Conservation (phyloP, 2,113 vertebrate species). For the pig (Sus scrofa) region T2T-Sscrofa CM000824.6:146574501-146575000, state of each 20-base stretch:
- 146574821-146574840: neutral
- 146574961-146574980: neutral
- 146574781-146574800: neutral
- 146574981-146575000: neutral
- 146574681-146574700: neutral
- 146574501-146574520: neutral
- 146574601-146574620: neutral
- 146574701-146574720: neutral
- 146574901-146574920: neutral
- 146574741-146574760: neutral
- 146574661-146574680: neutral
- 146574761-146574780: neutral
- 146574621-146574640: neutral
- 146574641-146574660: neutral
- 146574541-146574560: neutral
- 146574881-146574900: neutral
- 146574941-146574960: neutral
- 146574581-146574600: neutral
- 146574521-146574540: neutral
- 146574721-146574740: neutral
- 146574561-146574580: neutral
- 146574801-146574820: neutral
- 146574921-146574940: neutral
- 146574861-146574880: neutral
- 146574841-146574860: neutral